Conservation (phyloP, 2,888 invertebrate genomes). For the Orchesella flavescens region DNA sequence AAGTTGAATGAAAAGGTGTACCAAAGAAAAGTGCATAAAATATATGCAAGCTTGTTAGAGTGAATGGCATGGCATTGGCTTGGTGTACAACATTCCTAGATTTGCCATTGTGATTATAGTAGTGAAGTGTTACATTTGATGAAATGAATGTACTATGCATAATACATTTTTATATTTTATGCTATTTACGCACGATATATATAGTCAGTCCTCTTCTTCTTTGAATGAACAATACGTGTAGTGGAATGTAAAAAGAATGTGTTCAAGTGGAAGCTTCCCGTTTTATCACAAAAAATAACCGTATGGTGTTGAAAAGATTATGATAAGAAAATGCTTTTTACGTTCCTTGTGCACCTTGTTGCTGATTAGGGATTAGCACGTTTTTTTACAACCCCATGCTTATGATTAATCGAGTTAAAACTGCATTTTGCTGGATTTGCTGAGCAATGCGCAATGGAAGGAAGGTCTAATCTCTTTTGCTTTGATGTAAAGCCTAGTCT, state of each 20-base stretch:
- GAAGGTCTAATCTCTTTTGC: background rate
- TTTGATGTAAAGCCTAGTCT: background rate
- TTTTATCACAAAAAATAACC: conserved; percentile 23
- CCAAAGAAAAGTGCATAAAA: background rate
- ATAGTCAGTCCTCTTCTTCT: no score
- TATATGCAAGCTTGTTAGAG: background rate
- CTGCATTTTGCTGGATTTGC: conserved; percentile 38
- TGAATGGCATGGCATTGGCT: conserved; percentile 19
- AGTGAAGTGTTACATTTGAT: background rate
- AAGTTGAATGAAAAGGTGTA: background rate
- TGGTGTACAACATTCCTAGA: conserved; percentile 44
- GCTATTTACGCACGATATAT: background rate
- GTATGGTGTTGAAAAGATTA: conserved; percentile 3
- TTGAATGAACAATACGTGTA: no score
- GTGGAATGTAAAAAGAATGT: background rate
- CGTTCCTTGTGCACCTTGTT: background rate
- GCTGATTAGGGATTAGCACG: conserved; percentile 11
- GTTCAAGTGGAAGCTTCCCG: conserved; percentile 16
- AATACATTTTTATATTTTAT: conserved; percentile 19
- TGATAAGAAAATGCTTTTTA: background rate
- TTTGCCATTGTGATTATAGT: conserved; percentile 40
- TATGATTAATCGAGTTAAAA: background rate
- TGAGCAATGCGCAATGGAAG: background rate
- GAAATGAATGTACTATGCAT: no score
- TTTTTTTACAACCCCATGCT: background rate